Conservation (phyloP, 2,888 invertebrate genomes). For the Amaurobius ferox region DNA sequence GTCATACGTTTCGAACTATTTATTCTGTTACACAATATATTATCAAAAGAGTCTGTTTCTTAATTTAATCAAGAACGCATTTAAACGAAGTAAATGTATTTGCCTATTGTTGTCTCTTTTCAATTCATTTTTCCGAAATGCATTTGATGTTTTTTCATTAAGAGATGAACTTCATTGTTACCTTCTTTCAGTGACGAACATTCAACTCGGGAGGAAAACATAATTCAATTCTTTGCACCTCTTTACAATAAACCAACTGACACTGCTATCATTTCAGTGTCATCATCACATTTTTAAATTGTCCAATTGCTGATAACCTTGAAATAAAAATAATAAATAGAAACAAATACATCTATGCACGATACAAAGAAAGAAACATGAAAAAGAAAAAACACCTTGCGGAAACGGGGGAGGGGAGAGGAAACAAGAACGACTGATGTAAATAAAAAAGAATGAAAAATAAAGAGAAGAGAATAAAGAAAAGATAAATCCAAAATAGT, state of each 20-base stretch:
- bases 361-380: conserved; percentile 3
- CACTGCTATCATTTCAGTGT: background rate
- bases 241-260: too few species aligned
- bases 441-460: conserved; percentile 8
- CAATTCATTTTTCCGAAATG: too few species aligned
- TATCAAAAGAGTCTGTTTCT: too few species aligned
- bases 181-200: background rate
- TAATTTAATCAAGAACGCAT: too few species aligned
- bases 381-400: conserved; percentile 1
- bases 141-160: background rate
- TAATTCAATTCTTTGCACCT: background rate
- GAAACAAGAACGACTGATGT: background rate
- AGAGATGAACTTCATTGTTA: too few species aligned
- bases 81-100: too few species aligned
- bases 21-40: too few species aligned
- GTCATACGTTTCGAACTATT: too few species aligned
- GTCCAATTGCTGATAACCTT: background rate
- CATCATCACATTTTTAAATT: conserved; percentile 5
- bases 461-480: background rate
- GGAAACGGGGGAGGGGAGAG: conserved; percentile 15
- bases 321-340: conserved; percentile 11
- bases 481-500: background rate
- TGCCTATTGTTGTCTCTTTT: too few species aligned
- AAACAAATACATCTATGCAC: background rate
- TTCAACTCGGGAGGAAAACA: background rate